A percentile compares a stretch with the other conserved stretches of the same genome.
Evolutionary conservation across 2,113 vertebrate genomes (phyloP).

Genomic region (Geococcyx californianus): DNA sequence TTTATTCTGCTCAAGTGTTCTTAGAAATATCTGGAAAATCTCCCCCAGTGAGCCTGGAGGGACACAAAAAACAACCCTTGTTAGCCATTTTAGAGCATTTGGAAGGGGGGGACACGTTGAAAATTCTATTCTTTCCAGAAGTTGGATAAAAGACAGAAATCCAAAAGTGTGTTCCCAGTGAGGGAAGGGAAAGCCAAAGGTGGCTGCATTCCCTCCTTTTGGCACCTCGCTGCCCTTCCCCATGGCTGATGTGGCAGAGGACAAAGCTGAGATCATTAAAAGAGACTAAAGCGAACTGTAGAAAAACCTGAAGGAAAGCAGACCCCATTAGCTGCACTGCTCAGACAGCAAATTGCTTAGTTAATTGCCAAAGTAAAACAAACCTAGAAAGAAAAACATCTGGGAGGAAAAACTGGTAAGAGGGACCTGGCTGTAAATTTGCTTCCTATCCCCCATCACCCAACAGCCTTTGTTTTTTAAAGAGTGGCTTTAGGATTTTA

Average conservation of each 20-base stretch:
- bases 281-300: neutral
- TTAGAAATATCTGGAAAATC: neutral
- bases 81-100: neutral
- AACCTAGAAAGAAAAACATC: constrained; percentile 12
- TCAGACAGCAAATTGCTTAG: constrained; percentile 12
- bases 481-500: neutral
- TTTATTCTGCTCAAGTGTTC: neutral
- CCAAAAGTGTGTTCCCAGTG: neutral
- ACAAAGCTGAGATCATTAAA: neutral
- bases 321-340: neutral
- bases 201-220: neutral
- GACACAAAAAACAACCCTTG: neutral
- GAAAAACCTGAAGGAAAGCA: constrained; percentile 39
- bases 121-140: neutral
- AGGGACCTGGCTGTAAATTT: neutral
- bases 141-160: neutral
- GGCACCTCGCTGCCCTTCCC: neutral
- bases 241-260: fast-evolving
- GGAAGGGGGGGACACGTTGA: neutral
- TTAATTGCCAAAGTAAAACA: constrained; percentile 34
- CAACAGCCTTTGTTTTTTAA: neutral
- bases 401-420: neutral
- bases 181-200: neutral
- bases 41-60: fast-evolving
- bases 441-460: neutral